These are phyloP conservation scores for Lampropteryx suffumata DNA, from an alignment of 2,888 invertebrate genomes.

Conservation along the genomic window DNA sequence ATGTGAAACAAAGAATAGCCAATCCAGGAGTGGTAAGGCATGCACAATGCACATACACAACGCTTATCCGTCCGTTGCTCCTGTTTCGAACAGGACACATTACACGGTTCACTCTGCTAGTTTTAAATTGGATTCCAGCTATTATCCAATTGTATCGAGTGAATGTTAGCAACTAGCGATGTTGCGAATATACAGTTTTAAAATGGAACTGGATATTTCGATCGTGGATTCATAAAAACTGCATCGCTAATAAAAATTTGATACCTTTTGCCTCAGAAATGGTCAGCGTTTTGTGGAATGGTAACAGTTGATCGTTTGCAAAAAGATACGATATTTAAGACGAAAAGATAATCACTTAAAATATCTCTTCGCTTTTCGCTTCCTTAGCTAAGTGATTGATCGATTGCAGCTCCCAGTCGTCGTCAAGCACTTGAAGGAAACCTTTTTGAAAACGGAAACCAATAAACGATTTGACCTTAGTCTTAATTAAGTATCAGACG, in stretches of 20 bases:
- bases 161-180: slow-evolving; percentile 25
- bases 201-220: slow-evolving; percentile 9
- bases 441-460: too few relatives aligned
- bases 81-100: slow-evolving; percentile 20
- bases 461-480: too few relatives aligned
- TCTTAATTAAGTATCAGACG: too few relatives aligned
- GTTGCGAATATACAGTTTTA: slow-evolving; percentile 10
- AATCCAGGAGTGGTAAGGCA: neutral
- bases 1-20: slow-evolving; percentile 6
- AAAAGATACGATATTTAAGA: neutral
- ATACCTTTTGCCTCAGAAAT: too few relatives aligned
- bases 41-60: slow-evolving; percentile 5
- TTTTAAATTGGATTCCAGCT: slow-evolving; percentile 50
- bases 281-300: too few relatives aligned
- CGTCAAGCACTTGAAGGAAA: neutral
- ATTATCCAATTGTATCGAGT: slow-evolving; percentile 46
- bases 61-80: slow-evolving; percentile 23
- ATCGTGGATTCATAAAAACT: neutral
- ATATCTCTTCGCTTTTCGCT: neutral
- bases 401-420: neutral
- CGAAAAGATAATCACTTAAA: neutral
- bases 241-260: too few relatives aligned
- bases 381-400: neutral
- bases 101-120: slow-evolving; percentile 26
- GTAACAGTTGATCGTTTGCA: too few relatives aligned